A percentile compares a stretch with the other conserved stretches of the same genome.
Conservation (phyloP, 2,113 vertebrate species). For the Chitala chitala region DNA sequence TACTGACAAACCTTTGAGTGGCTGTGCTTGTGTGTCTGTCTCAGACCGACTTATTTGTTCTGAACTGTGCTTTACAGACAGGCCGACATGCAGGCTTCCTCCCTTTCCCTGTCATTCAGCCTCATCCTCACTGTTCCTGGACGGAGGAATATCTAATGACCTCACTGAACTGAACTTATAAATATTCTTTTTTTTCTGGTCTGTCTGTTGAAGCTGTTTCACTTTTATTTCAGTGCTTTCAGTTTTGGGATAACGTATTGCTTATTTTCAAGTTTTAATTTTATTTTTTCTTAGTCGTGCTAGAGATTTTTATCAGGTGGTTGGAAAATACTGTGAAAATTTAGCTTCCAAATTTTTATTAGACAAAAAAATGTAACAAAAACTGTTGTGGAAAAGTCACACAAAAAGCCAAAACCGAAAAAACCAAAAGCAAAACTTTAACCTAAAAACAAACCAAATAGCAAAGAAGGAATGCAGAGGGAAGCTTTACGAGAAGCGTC, state of each 20-base stretch:
- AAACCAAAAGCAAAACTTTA: slow-evolving; percentile 56
- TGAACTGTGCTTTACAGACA: slow-evolving; percentile 53
- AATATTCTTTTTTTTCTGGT: slow-evolving; percentile 47
- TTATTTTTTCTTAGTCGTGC: slow-evolving; percentile 63
- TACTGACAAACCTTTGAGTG: slow-evolving; percentile 30
- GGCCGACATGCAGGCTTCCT: slow-evolving; percentile 28
- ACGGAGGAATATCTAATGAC: slow-evolving; percentile 69
- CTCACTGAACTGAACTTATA: slow-evolving; percentile 70
- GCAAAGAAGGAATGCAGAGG: slow-evolving; percentile 52
- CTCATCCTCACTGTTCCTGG: slow-evolving; percentile 62
- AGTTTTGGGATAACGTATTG: slow-evolving; percentile 66
- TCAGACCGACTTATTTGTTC: slow-evolving; percentile 43
- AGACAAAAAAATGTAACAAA: slow-evolving; percentile 63
- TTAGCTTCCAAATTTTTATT: slow-evolving; percentile 72
- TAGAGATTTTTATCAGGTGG: slow-evolving; percentile 80
- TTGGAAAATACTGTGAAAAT: slow-evolving; percentile 78
- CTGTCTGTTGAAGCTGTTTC: slow-evolving; percentile 64
- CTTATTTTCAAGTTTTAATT: slow-evolving; percentile 66
- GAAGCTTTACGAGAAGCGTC: slow-evolving; percentile 25
- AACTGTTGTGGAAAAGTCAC: slow-evolving; percentile 56
- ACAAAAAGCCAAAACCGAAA: slow-evolving; percentile 54
- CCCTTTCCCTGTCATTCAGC: slow-evolving; percentile 47
- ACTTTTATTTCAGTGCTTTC: slow-evolving; percentile 64
- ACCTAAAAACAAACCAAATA: slow-evolving; percentile 59
- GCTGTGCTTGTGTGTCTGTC: slow-evolving; percentile 40